These are phyloP conservation scores for Brachyrhaphis roseni DNA, from an alignment of 2,797 vertebrate genomes.

Conservation along the genomic window DNA sequence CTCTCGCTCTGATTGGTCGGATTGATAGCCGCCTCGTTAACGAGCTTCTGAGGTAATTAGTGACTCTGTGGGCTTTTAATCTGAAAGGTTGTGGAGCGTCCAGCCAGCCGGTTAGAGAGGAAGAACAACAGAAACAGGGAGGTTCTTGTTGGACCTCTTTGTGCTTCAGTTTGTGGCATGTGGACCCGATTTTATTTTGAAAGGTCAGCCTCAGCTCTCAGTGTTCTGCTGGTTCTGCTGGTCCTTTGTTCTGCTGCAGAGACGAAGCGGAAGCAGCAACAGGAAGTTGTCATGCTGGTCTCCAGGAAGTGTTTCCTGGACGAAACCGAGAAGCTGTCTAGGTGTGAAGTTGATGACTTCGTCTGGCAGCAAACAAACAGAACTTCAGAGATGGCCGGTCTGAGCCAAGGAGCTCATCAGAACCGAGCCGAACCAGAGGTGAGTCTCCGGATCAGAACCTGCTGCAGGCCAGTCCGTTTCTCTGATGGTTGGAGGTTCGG, in stretches of 20 bases:
- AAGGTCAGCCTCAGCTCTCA: neutral
- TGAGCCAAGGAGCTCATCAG: neutral
- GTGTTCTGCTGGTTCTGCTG: neutral
- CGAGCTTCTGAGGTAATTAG: slow-evolving; percentile 1
- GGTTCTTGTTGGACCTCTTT: neutral
- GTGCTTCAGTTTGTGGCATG: neutral
- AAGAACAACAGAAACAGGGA: neutral
- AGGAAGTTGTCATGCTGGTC: neutral
- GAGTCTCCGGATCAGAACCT: neutral
- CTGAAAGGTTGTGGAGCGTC: neutral
- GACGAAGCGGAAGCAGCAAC: neutral
- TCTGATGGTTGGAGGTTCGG: neutral
- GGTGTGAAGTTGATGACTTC: neutral
- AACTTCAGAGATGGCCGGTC: neutral
- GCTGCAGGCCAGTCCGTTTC: neutral
- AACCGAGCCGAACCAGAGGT: neutral
- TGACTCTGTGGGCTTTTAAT: neutral
- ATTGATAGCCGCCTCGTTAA: slow-evolving; percentile 12
- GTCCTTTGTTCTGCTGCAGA: neutral
- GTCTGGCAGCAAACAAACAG: neutral
- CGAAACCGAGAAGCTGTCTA: neutral
- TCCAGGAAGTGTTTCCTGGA: neutral
- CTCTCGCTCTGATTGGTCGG: slow-evolving; percentile 33
- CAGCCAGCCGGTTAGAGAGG: neutral
- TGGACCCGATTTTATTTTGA: neutral